Evolutionary conservation across 2,797 vertebrate species (phyloP), one percentile per base, ranked within the genome.

Genomic region (Malacoraja senta): DNA sequence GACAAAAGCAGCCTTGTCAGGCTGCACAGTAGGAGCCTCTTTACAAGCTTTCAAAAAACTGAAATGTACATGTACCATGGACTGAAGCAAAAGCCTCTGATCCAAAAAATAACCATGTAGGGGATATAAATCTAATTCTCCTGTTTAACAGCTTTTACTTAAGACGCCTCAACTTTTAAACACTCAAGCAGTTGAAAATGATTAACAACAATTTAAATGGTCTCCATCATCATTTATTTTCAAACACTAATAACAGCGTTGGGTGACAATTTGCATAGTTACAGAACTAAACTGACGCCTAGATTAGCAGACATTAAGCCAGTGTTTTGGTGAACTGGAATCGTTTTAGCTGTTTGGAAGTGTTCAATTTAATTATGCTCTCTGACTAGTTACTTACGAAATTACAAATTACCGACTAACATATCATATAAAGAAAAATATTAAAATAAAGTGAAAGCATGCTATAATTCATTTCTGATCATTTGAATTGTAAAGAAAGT

Each of bases 331-430:
- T 29, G 90, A 74, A 44, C 71, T 15, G 9, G 35, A 74, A 26
- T n/a, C n/a, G 24, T 0, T 72, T 72, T 19, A 91, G 21, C 88
- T 68, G 35, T 65, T 29, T 15, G 8, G 3, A 44, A 91, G 68
- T 74, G 35, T 44, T 91, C 17, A 63, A 32, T 21, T 71, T 38
- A 68, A n/a, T 9, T 63, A 71, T 19, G 44, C 24, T 32, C 71
- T 38, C 88, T 72, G 35, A 74, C 17, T 71, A 61, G 71, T 53
- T 91, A 29, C 19, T 38, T 24, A 91, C 74, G 38, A 0, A 21
- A 91, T 91, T 68, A 74, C 8, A 91, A 91, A 72, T 91, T 19
- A 74, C 71, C 53, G 90, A 2, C 71, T 26, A 91, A 68, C 65
- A 90, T 74, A 91, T 91, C 24, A 10, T 53, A 29, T 74, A 13